These are phyloP conservation scores for Artibeus jamaicensis DNA, from an alignment of 2,797 vertebrate species.

Conservation along the genomic window DNA sequence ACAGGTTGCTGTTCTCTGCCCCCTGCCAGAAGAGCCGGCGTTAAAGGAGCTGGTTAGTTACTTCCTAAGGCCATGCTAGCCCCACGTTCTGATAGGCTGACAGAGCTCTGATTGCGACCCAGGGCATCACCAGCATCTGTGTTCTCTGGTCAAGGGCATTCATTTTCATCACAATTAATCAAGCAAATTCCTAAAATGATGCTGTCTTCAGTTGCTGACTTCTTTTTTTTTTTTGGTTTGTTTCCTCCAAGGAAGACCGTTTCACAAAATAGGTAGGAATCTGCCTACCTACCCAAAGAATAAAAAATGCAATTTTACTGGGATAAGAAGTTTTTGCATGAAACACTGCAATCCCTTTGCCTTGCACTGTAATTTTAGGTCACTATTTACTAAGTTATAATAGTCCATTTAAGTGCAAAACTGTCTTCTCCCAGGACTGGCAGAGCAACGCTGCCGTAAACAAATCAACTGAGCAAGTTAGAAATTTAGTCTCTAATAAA, in stretches of 20 bases:
- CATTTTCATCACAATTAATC: background rate
- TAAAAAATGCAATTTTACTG: slow-evolving; percentile 41
- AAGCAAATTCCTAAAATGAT: background rate
- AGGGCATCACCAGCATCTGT: background rate
- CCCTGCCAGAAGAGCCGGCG: background rate
- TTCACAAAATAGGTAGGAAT: background rate
- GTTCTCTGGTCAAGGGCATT: background rate
- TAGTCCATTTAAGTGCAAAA: slow-evolving; percentile 45
- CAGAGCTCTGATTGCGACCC: background rate
- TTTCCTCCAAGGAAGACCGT: background rate
- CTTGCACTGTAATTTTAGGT: slow-evolving; percentile 10
- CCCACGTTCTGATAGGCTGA: background rate
- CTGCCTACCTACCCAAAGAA: slow-evolving; percentile 23
- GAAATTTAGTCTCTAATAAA: slow-evolving; percentile 14
- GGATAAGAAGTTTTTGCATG: slow-evolving; percentile 25
- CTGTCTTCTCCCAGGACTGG: background rate
- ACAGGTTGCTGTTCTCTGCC: background rate
- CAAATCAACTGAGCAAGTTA: background rate
- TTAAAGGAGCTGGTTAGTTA: background rate
- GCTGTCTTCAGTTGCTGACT: background rate
- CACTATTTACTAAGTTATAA: slow-evolving; percentile 41
- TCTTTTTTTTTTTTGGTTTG: background rate
- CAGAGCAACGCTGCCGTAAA: background rate
- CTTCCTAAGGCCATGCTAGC: background rate
- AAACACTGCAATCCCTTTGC: slow-evolving; percentile 21